Evolutionary conservation across 1,140 invertebrate genomes (phyloP), one percentile per base, ranked within the genome.

Genomic region (Drosophila tristis): DNA sequence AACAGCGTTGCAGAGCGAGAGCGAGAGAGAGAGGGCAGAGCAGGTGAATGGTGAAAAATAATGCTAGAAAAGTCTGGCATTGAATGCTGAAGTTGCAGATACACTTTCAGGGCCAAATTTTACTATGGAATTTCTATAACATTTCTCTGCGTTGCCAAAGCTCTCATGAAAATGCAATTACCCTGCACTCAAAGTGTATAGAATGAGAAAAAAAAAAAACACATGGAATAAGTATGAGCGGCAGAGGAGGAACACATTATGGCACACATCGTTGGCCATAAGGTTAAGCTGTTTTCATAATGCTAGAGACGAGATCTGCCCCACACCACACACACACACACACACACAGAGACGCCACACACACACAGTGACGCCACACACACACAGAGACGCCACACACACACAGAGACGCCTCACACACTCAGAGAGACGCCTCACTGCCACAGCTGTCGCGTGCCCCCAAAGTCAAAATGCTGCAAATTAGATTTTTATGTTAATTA

Each of bases 401-500:
- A 31, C 13, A 29, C 48, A 50, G 51, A 50, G 42, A 71, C 31
- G 7, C 54, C 55, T 29, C 56, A 16, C 26, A 29, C 63, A 48
- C 56, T n/a, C n/a, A 13, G 5, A 8, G 25, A 2, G 13, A 47
- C 42, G 35, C 25, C 25, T 57, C 39, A 9, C 25, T 16, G 3
- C 43, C 42, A 16, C 59, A 57, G 71, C 71, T 74, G 71, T 56
- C 35, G 59, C 43, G 35, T 39, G 35, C 57, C 45, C 70, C 74
- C 68, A 78, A 60, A 74, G 55, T 71, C 55, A 67, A 81, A 86
- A 80, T 78, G 84, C 75, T 76, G 78, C 84, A 87, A 87, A 87
- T 87, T 82, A 82, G 82, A 87, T 87, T 87, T 87, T 87, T 87
- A 87, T 87, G 82, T 89, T 87, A 87, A 87, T 87, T 87, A 87